Evolutionary conservation across 2,113 vertebrate species (phyloP).

Genomic region (Aythya baeri): DNA sequence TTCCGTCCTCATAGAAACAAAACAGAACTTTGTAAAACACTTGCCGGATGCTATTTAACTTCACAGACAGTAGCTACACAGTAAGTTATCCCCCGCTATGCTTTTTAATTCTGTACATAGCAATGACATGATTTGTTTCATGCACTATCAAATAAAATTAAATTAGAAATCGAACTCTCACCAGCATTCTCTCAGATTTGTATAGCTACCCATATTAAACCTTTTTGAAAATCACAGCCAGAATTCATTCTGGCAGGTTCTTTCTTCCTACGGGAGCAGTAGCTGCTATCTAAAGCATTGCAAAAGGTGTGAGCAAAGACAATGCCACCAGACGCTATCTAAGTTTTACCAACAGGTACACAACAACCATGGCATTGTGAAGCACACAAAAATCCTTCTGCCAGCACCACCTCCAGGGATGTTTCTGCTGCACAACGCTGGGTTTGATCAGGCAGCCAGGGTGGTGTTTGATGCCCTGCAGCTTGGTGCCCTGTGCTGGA

Average conservation of each 20-base stretch:
- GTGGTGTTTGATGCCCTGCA: too few species aligned
- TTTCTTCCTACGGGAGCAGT: neutral
- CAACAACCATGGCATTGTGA: too few species aligned
- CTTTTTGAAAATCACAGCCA: neutral
- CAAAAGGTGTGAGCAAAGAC: neutral
- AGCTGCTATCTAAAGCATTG: neutral
- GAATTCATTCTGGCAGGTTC: neutral
- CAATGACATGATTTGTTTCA: fast-evolving
- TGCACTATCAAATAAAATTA: fast-evolving
- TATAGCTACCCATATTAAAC: neutral
- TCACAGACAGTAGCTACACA: neutral
- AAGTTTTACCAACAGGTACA: neutral
- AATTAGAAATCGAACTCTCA: neutral
- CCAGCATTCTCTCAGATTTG: too few species aligned
- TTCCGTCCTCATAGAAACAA: neutral
- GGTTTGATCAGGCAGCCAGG: neutral
- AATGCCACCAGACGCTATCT: fast-evolving
- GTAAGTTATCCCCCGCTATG: neutral
- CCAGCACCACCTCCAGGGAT: neutral
- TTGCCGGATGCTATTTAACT: neutral
- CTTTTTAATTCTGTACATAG: neutral
- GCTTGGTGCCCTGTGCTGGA: too few species aligned
- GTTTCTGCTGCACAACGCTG: neutral
- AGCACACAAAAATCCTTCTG: neutral
- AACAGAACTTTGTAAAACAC: neutral